Evolutionary conservation across 2,888 invertebrate species (phyloP), one percentile per base, ranked within the genome.

Genomic region (Prosapia bicincta): DNA sequence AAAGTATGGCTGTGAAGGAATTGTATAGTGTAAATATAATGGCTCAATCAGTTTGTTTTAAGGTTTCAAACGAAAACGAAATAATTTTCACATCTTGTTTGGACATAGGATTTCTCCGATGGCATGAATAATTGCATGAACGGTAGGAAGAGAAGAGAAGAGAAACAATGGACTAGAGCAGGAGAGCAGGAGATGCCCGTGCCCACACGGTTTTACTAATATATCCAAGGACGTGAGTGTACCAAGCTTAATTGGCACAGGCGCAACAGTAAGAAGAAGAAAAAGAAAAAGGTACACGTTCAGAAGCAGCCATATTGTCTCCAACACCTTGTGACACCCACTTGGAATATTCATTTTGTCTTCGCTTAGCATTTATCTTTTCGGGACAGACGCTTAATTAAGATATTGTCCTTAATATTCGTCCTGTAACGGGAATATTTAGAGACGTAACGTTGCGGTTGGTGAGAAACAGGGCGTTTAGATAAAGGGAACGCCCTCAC

Each of bases 191-290:
- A 54, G 54, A 54, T 54, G 54, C 54, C 54, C 20, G 20, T 54
- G 54, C 74, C 74, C 74, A 74, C 74, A 69, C 74, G 54, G 69
- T 74, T 72, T 74, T 30, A 74, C 68, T 74, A 74, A 74, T 74
- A 74, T 74, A 74, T 54, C 69, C 69, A 24, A 54, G 26, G 68
- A 26, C 43, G 69, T 69, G 74, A 54, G 54, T 54, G 54, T 54
- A 54, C 54, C 54, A 24, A 74, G 74, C 74, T 74, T 74, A 74
- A 74, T 74, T 74, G 74, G 74, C 68, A 43, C 54, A 54, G 54
- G 54, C 54, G 20, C 54, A 54, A 54, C 54, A 54, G 54, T 54
- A 54, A 54, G 54, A 54, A 54, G 54, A 54, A 38, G 38, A 38
- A 54, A 54, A 54, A 54, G 54, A 54, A 54, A 54, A 54, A 54